Percentiles rank a stretch among this genome's conserved stretches.
Conservation (phyloP, 2,888 invertebrate species). For the Drosophila mulleri region DNA sequence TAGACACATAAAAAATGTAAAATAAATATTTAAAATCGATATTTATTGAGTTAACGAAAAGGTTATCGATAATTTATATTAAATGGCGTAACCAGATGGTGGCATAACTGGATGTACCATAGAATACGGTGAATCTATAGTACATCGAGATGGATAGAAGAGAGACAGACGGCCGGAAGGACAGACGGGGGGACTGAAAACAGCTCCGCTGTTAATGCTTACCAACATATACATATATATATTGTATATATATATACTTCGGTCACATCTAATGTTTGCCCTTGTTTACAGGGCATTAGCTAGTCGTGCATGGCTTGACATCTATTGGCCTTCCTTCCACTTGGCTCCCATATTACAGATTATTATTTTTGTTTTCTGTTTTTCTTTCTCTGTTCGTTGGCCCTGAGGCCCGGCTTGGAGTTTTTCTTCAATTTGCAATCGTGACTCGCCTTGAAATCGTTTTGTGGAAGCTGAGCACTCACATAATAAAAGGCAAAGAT, state of each 20-base stretch:
- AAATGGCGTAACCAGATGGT: too few relatives aligned
- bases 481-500: constrained; percentile 2
- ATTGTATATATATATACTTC: background rate
- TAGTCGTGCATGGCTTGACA: background rate
- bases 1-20: too few relatives aligned
- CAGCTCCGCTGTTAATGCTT: too few relatives aligned
- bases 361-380: constrained; percentile 5
- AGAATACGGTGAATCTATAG: too few relatives aligned
- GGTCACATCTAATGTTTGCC: background rate
- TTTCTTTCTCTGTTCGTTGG: constrained; percentile 28
- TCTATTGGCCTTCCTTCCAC: background rate
- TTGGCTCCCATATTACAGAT: constrained; percentile 7
- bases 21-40: too few relatives aligned
- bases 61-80: too few relatives aligned
- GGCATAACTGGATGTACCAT: too few relatives aligned
- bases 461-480: constrained; percentile 37
- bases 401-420: constrained; percentile 49
- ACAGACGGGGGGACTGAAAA: too few relatives aligned
- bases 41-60: too few relatives aligned
- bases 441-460: constrained; percentile 76
- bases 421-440: constrained; percentile 73
- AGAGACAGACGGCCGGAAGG: too few relatives aligned
- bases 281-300: background rate
- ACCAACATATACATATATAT: background rate
- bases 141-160: too few relatives aligned